Conservation (phyloP, 2,888 invertebrate species). For the Mimachlamys varia region DNA sequence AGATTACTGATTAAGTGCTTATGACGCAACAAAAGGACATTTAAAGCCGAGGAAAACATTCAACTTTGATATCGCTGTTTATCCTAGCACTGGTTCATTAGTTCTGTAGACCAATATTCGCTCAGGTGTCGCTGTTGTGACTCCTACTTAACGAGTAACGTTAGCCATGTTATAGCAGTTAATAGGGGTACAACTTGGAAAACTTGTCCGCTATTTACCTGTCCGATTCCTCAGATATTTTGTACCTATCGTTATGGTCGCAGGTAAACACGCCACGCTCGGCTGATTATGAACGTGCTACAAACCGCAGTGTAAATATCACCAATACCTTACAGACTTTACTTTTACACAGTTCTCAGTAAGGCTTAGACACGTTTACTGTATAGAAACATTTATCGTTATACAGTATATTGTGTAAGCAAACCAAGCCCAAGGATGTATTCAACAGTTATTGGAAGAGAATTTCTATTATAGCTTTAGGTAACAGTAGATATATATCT, state of each 20-base stretch:
- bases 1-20: neutral
- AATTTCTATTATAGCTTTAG: neutral
- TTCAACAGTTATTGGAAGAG: neutral
- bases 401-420: neutral
- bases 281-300: neutral
- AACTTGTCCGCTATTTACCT: neutral
- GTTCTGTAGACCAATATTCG: neutral
- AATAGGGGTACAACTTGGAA: neutral
- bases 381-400: neutral
- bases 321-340: neutral
- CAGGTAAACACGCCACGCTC: neutral
- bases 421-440: neutral
- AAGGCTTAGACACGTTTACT: neutral
- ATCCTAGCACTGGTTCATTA: neutral
- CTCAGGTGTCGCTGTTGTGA: neutral
- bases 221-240: neutral
- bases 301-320: neutral
- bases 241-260: conserved; percentile 18
- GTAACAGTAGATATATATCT: neutral
- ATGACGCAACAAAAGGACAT: neutral
- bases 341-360: too few species aligned
- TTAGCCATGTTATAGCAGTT: neutral
- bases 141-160: neutral
- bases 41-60: neutral
- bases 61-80: neutral